Conservation (phyloP, 2,797 vertebrate genomes). For the Acipenser oxyrinchus region DNA sequence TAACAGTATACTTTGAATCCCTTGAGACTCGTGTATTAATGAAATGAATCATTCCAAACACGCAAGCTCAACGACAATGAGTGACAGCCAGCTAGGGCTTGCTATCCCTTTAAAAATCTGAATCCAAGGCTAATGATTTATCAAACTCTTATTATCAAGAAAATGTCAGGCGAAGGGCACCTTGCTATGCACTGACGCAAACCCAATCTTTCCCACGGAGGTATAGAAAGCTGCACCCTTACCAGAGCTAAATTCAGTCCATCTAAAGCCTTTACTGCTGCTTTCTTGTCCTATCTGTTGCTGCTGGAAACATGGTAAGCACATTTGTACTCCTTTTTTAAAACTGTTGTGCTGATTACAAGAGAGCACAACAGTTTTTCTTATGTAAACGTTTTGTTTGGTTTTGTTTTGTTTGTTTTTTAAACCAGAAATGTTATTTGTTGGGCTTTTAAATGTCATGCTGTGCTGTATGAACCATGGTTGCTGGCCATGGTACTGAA, state of each 20-base stretch:
- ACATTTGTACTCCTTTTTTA: neutral
- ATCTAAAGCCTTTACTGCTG: slow-evolving; percentile 39
- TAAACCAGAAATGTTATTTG: too few species aligned
- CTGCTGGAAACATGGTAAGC: slow-evolving; percentile 72
- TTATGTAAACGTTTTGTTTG: too few species aligned
- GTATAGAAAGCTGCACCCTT: slow-evolving; percentile 80
- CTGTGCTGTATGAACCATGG: neutral
- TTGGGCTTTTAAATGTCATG: too few species aligned
- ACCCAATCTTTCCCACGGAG: slow-evolving; percentile 68
- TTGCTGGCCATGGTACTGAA: slow-evolving; percentile 51
- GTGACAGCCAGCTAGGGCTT: slow-evolving; percentile 52
- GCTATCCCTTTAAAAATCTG: slow-evolving; percentile 81
- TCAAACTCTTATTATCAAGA: slow-evolving; percentile 91
- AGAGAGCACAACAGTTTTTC: too few species aligned
- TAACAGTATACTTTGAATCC: slow-evolving; percentile 25
- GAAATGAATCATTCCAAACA: slow-evolving; percentile 59
- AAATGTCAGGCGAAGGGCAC: slow-evolving; percentile 95
- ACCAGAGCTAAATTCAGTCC: slow-evolving; percentile 53
- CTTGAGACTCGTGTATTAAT: slow-evolving; percentile 54
- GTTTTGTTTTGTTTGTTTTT: too few species aligned
- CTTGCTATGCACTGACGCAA: slow-evolving; percentile 93
- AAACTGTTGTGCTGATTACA: too few species aligned
- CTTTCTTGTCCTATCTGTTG: slow-evolving; percentile 31
- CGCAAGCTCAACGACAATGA: slow-evolving; percentile 50
- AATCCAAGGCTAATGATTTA: slow-evolving; percentile 89